Conservation (phyloP, 2,797 vertebrate species). For the Bradypus variegatus region DNA sequence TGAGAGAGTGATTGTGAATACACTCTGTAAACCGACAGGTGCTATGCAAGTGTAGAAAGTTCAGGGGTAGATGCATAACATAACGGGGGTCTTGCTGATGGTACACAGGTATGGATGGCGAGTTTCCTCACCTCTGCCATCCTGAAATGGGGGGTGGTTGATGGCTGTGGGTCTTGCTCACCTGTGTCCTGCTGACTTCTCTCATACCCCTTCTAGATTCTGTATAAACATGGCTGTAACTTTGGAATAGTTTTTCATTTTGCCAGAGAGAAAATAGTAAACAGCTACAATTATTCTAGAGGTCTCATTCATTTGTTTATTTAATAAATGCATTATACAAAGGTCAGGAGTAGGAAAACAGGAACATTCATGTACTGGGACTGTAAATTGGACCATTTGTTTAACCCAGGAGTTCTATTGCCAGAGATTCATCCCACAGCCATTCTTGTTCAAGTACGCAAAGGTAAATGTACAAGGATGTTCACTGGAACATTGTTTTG, state of each 20-base stretch:
- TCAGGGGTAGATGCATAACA: background rate
- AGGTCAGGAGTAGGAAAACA: background rate
- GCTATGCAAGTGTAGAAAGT: fast-evolving
- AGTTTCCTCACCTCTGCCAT: background rate
- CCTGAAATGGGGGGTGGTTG: background rate
- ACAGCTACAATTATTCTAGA: background rate
- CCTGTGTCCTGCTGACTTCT: background rate
- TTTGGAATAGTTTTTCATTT: background rate
- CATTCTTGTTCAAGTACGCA: too few relatives aligned
- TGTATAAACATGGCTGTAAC: background rate
- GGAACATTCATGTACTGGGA: background rate
- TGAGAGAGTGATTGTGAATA: background rate
- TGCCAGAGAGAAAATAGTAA: background rate
- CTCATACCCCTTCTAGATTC: background rate
- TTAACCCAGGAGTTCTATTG: background rate
- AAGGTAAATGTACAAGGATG: background rate
- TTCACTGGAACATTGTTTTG: background rate
- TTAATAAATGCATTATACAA: background rate
- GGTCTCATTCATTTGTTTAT: background rate
- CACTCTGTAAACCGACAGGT: background rate
- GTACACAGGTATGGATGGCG: background rate
- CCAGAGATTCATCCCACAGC: background rate
- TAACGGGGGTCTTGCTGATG: background rate
- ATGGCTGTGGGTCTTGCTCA: background rate
- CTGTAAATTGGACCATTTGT: background rate